Percentiles rank a stretch among this genome's conserved stretches.
Conservation (phyloP, 2,797 vertebrate species). For the Acipenser ruthenus region DNA sequence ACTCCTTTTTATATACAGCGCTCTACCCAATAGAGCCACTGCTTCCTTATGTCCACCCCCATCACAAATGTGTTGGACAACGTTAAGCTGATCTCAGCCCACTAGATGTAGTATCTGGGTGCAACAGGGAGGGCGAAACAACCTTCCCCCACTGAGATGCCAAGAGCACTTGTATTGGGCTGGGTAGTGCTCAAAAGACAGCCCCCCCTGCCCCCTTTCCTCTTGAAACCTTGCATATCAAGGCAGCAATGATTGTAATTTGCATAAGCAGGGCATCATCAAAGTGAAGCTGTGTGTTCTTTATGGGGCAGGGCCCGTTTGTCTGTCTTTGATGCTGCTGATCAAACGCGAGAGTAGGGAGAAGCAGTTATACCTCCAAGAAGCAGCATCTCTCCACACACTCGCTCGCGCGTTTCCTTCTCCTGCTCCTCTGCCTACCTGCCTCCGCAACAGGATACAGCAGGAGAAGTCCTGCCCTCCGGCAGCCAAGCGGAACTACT, state of each 20-base stretch:
- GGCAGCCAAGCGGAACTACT: too few species aligned
- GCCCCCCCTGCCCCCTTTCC: not conserved
- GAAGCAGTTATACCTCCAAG: not conserved
- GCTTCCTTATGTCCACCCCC: constrained; percentile 21
- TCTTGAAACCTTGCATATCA: not conserved
- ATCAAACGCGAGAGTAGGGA: constrained; percentile 5
- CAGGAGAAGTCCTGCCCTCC: too few species aligned
- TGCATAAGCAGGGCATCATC: constrained; percentile 11
- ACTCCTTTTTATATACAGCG: not conserved
- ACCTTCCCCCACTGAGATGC: not conserved
- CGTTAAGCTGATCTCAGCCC: constrained; percentile 28
- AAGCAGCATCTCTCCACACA: not conserved
- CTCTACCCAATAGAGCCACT: not conserved
- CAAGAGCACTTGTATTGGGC: not conserved
- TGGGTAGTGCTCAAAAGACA: not conserved
- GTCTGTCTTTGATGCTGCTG: constrained; percentile 12
- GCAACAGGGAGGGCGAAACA: not conserved
- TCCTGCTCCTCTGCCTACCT: constrained; percentile 4
- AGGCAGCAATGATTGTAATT: not conserved
- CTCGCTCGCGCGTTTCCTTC: constrained; percentile 4
- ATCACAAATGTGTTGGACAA: constrained; percentile 14
- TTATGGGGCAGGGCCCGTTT: not conserved
- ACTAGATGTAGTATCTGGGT: constrained; percentile 30
- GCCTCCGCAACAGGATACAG: too few species aligned
- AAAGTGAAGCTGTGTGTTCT: not conserved